Base-by-base conservation (phyloP, 53 echinoderm and acorn worm genomes). In the Echinarachnius parma region DNA sequence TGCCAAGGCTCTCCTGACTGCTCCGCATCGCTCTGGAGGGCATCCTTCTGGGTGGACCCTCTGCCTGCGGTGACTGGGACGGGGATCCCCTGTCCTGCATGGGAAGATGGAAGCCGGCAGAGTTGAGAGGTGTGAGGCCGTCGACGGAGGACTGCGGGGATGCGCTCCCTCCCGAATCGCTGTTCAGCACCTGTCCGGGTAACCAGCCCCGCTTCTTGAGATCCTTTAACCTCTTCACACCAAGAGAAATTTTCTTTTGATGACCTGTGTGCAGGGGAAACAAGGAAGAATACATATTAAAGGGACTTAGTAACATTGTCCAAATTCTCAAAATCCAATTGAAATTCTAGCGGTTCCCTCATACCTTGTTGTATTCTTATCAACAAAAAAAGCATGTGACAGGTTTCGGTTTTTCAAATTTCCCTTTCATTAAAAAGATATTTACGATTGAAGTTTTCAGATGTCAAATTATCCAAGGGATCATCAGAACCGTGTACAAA, bases 231-330 rank as follows among this genome's bases (percentile, higher is more conserved):
- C 91, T 85, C 46, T 72, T 88, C 48, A 98, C 85, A n/a, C 86
- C 98, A 5, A 98, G 65, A 28, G 68, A 82, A 27, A 98, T 74
- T 37, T 98, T 98, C 86, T 98, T 98, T 59, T 98, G 91, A 64
- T 98, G 91, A 75, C 98, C 93, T 93, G 77, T 9, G 33, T n/a
- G 47, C 14, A 28, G 10, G 28, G 23, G 11, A 21, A 13, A 48
- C 28, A 34, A 0, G n/a, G n/a, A n/a, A n/a, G n/a, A n/a, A n/a
- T n/a, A n/a, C n/a, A n/a, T n/a, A n/a, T n/a, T n/a, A n/a, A n/a
- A n/a, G n/a, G n/a, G n/a, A n/a, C n/a, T n/a, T n/a, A n/a, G n/a
- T n/a, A n/a, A n/a, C n/a, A n/a, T n/a, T n/a, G n/a, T n/a, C n/a
- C n/a, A n/a, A n/a, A n/a, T n/a, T n/a, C n/a, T n/a, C n/a, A n/a